Evolutionary conservation across 2,888 invertebrate species (phyloP).

Genomic region (Incurvaria masculella): DNA sequence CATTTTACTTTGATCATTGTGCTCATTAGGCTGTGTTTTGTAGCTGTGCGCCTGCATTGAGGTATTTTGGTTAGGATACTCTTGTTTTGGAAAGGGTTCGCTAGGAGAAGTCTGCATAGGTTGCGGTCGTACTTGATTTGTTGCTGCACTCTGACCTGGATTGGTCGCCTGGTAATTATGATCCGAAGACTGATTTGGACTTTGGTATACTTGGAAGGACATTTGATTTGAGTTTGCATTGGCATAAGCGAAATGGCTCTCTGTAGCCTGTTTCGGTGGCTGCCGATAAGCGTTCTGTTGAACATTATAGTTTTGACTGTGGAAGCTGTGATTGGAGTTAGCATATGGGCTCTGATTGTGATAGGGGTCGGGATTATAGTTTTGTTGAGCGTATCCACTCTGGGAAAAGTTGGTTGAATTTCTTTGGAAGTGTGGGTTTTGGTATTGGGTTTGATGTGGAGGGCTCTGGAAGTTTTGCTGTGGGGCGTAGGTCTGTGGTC

Average conservation of each 20-base stretch:
- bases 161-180: constrained; percentile 27
- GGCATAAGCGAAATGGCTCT: constrained; percentile 28
- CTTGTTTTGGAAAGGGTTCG: not conserved
- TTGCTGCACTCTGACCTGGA: constrained; percentile 22
- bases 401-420: not conserved
- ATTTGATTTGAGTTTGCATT: constrained; percentile 24
- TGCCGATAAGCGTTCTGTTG: constrained; percentile 39
- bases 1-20: not conserved
- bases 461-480: constrained; percentile 38
- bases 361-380: constrained; percentile 8
- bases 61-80: not conserved
- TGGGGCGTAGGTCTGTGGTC: constrained; percentile 19
- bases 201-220: constrained; percentile 44
- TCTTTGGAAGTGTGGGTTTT: constrained; percentile 29
- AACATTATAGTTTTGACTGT: constrained; percentile 29
- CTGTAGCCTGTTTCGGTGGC: constrained; percentile 30
- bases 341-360: constrained; percentile 11
- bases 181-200: constrained; percentile 32
- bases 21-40: not conserved
- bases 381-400: not conserved
- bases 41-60: not conserved
- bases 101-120: constrained; percentile 19
- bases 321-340: constrained; percentile 10
- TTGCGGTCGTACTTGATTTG: constrained; percentile 18
- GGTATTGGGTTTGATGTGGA: constrained; percentile 43